Evolutionary conservation across 2,888 invertebrate genomes (phyloP), one percentile per base, ranked within the genome.

Genomic region (Chromoteleia sp.): DNA sequence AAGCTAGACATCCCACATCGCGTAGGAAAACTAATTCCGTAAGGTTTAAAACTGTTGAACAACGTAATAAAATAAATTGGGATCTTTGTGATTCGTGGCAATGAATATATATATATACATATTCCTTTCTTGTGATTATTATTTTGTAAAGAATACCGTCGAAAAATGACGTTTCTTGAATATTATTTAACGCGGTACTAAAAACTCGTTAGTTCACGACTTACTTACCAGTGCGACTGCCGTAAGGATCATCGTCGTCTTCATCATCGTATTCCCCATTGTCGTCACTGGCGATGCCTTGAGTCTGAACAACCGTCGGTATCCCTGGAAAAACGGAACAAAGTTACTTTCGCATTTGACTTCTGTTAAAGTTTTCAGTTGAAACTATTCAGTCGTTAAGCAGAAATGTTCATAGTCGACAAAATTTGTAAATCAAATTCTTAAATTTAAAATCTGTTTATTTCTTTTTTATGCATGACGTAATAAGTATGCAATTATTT

Each of bases 171-270:
- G 36, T 19, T 39, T 21, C 67, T 17, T 33, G 41, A 48, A 48
- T 19, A 3, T 6, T n/a, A 25, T 19, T 30, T 48, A 17, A 41
- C 41, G 39, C 36, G 10, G 39, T 63, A 54, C 15, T 45, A 52
- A 52, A 75, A 65, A 58, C 45, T 43, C 61, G 63, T 52, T 54
- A 54, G 41, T 74, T 67, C 41, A 45, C 63, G 36, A 77, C 59
- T 67, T 95, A 95, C 96, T 96, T 95, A 96, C 96, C 96, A 94
- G 94, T 94, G 92, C 93, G 90, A 93, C 93, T 92, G 94, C 94
- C 93, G 93, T 94, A 92, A 68, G 82, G 73, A 58, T 74, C 76
- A 92, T 94, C 93, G 92, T 94, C 89, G 92, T 94, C 94, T 92
- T 95, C 92, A 84, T 93, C 93, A 12, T 90, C 89, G 77, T 87